A percentile compares a stretch with the other conserved stretches of the same genome.
phyloP scores from a whole-genome alignment of 1,140 invertebrate species.

The Coelopa frigida region DNA sequence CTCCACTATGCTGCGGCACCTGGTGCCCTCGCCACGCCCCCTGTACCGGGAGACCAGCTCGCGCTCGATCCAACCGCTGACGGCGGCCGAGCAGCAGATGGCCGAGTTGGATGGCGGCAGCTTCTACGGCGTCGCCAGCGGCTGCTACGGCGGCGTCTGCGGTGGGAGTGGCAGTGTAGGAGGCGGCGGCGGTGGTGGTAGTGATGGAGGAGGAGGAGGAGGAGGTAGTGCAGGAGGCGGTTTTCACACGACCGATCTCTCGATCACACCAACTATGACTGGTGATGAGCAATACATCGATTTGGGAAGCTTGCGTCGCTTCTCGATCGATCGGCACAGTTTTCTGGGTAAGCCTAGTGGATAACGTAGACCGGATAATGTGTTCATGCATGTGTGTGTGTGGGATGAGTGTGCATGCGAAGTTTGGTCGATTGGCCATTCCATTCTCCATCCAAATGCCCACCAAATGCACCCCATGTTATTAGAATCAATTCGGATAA shows the following conservation, averaged over 20 bases:
- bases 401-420: background rate
- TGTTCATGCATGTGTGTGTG: background rate
- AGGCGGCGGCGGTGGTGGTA: slow-evolving; percentile 8
- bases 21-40: slow-evolving; percentile 40
- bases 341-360: slow-evolving; percentile 36
- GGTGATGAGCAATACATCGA: slow-evolving; percentile 41
- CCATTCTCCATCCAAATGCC: too few relatives aligned
- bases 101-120: slow-evolving; percentile 38
- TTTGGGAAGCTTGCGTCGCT: slow-evolving; percentile 41
- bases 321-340: slow-evolving; percentile 43
- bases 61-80: slow-evolving; percentile 39
- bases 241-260: slow-evolving; percentile 40
- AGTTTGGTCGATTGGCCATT: too few relatives aligned
- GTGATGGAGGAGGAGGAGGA: slow-evolving; percentile 19
- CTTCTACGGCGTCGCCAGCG: slow-evolving; percentile 34
- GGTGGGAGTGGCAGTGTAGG: slow-evolving; percentile 28
- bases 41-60: slow-evolving; percentile 38
- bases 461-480: too few relatives aligned
- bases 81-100: slow-evolving; percentile 40
- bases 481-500: too few relatives aligned
- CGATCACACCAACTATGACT: slow-evolving; percentile 38
- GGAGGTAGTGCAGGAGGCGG: slow-evolving; percentile 16
- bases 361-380: background rate
- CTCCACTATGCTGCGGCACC: slow-evolving; percentile 29
- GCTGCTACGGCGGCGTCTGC: slow-evolving; percentile 31